These are phyloP conservation scores for Glareola pratincola DNA, from an alignment of 2,113 vertebrate genomes.

Conservation along the genomic window DNA sequence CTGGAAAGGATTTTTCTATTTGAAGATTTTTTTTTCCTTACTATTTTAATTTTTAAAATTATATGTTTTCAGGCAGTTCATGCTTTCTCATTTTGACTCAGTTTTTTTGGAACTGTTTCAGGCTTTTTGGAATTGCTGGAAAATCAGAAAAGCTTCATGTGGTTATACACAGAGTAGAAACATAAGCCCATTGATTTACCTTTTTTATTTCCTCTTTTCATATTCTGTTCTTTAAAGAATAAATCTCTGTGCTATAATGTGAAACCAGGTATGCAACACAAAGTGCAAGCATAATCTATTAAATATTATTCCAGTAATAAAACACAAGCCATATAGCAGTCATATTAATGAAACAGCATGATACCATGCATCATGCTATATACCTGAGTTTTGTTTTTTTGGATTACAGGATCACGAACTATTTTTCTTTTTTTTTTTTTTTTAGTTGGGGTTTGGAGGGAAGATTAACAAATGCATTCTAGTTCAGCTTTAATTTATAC, in stretches of 20 bases:
- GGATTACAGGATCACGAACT: not conserved
- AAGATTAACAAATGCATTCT: not conserved
- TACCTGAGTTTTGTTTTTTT: not conserved
- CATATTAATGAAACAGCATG: not conserved
- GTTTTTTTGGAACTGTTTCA: conserved; percentile 10
- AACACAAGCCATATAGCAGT: not conserved
- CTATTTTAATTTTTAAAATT: not conserved
- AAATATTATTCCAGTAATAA: not conserved
- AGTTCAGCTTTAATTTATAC: not conserved
- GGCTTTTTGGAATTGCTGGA: not conserved
- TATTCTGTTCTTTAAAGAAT: conserved; percentile 9
- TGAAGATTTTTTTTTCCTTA: conserved; percentile 14
- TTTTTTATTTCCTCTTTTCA: conserved; percentile 24
- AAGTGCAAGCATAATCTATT: not conserved
- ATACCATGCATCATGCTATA: not conserved
- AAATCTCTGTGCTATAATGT: not conserved
- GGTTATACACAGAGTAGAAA: conserved; percentile 9
- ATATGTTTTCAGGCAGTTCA: not conserved
- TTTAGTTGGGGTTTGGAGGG: not conserved
- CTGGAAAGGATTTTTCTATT: conserved; percentile 13
- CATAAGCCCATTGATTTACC: not conserved
- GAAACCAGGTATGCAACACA: not conserved
- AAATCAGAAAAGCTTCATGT: conserved; percentile 4
- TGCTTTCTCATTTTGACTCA: conserved; percentile 7
- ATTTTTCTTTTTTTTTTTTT: not conserved